phyloP scores from a whole-genome alignment of 2,113 vertebrate genomes.

The Cottus gobio region DNA sequence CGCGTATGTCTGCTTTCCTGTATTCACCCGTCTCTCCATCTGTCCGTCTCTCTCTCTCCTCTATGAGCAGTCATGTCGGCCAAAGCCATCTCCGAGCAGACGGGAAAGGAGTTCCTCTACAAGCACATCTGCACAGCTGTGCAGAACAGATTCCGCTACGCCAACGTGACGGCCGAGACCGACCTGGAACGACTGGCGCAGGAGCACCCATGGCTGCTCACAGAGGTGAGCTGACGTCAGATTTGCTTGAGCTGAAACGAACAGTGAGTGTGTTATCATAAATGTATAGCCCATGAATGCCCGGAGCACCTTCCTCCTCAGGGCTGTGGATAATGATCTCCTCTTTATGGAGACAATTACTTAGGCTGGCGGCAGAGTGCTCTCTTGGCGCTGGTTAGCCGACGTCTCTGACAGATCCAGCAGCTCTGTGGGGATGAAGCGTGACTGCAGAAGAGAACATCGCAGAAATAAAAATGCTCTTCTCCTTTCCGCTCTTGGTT shows the following conservation, averaged over 20 bases:
- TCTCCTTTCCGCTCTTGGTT: neutral
- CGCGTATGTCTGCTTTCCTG: neutral
- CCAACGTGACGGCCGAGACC: constrained; percentile 88
- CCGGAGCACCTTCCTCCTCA: neutral
- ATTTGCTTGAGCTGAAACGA: neutral
- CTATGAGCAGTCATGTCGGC: constrained; percentile 89
- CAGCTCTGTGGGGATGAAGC: constrained; percentile 13
- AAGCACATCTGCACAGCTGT: constrained; percentile 93
- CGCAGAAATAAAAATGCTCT: neutral
- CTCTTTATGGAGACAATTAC: constrained; percentile 55
- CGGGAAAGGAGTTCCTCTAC: constrained; percentile 96
- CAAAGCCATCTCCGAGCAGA: constrained; percentile 98
- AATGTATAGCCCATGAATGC: constrained; percentile 22
- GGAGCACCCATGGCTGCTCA: constrained; percentile 95
- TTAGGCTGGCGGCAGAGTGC: constrained; percentile 47
- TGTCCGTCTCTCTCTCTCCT: neutral
- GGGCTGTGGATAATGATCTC: constrained; percentile 28
- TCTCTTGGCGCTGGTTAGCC: constrained; percentile 57
- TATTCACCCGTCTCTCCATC: neutral
- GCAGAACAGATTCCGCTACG: constrained; percentile 95
- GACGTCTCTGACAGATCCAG: constrained; percentile 29
- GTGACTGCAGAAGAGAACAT: neutral
- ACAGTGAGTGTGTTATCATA: neutral
- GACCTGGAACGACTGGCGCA: constrained; percentile 89
- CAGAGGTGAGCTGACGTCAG: constrained; percentile 84